phyloP scores from a whole-genome alignment of 2,797 vertebrate species.

The Intellagama lesueurii region DNA sequence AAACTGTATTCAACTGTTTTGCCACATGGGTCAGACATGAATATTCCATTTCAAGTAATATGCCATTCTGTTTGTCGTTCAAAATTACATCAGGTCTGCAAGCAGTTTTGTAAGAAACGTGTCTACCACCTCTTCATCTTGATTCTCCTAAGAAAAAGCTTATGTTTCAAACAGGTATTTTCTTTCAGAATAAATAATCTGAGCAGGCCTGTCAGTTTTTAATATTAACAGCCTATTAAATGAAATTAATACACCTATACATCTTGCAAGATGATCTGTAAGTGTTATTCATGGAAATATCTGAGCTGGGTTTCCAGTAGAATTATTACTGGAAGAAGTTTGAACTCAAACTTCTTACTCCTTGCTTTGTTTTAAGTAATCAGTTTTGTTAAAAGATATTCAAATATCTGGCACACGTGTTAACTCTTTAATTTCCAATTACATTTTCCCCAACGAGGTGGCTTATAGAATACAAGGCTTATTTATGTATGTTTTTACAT shows the following conservation, averaged over 20 bases:
- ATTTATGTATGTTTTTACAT: not conserved
- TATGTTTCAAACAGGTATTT: not conserved
- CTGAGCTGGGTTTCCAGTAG: slow-evolving; percentile 2
- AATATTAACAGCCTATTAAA: slow-evolving; percentile 28
- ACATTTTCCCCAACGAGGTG: slow-evolving; percentile 3
- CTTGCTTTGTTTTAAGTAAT: not conserved
- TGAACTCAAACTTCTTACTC: not conserved
- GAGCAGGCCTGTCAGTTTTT: slow-evolving; percentile 21
- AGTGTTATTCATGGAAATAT: slow-evolving; percentile 4
- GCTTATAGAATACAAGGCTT: not conserved
- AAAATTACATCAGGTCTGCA: not conserved
- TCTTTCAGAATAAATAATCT: slow-evolving; percentile 45
- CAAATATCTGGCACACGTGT: slow-evolving; percentile 27
- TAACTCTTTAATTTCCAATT: not conserved
- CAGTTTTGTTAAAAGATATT: not conserved
- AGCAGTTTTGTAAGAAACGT: slow-evolving; percentile 20
- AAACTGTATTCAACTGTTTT: slow-evolving; percentile 47
- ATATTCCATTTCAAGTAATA: not conserved
- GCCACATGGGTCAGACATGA: not conserved
- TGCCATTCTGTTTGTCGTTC: not conserved
- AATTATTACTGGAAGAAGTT: not conserved
- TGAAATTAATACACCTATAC: slow-evolving; percentile 19
- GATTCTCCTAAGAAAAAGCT: slow-evolving; percentile 8
- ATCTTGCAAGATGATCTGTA: slow-evolving; percentile 1
- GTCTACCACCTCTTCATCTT: not conserved